phyloP scores from a whole-genome alignment of 1,140 invertebrate genomes.

The Mercenaria mercenaria region DNA sequence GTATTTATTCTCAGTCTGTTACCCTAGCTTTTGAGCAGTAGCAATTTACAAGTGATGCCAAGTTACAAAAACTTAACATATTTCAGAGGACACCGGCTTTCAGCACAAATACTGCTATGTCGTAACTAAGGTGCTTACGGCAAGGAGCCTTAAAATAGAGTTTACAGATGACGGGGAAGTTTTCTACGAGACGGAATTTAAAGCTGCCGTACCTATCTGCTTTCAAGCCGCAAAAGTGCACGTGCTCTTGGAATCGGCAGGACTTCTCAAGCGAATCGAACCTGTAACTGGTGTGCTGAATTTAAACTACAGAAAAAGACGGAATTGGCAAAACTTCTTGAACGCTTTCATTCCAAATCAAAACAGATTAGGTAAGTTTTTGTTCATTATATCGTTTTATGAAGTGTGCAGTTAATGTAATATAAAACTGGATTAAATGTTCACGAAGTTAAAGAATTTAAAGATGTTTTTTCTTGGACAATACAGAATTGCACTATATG shows the following conservation, averaged over 20 bases:
- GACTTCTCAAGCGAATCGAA: neutral
- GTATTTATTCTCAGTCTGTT: too few species aligned
- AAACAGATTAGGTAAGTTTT: constrained; percentile 48
- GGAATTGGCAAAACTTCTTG: constrained; percentile 17
- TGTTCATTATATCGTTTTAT: neutral
- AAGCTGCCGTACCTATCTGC: constrained; percentile 28
- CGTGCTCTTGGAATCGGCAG: neutral
- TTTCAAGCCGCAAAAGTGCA: constrained; percentile 52
- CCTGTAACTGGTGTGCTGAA: neutral
- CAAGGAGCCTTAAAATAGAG: constrained; percentile 39
- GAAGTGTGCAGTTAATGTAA: neutral
- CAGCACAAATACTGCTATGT: constrained; percentile 45
- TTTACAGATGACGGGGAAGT: constrained; percentile 29
- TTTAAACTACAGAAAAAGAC: neutral
- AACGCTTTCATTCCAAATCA: constrained; percentile 50
- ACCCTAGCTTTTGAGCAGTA: too few species aligned
- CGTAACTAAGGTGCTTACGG: constrained; percentile 32
- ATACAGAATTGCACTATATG: too few species aligned
- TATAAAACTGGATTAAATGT: too few species aligned
- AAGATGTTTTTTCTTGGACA: too few species aligned
- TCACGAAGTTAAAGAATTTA: too few species aligned
- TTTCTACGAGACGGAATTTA: constrained; percentile 24
- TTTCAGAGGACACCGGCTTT: constrained; percentile 48
- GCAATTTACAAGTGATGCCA: too few species aligned
- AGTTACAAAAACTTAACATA: too few species aligned